Evolutionary conservation across 2,113 vertebrate species (phyloP).

Genomic region (Diadophis punctatus): DNA sequence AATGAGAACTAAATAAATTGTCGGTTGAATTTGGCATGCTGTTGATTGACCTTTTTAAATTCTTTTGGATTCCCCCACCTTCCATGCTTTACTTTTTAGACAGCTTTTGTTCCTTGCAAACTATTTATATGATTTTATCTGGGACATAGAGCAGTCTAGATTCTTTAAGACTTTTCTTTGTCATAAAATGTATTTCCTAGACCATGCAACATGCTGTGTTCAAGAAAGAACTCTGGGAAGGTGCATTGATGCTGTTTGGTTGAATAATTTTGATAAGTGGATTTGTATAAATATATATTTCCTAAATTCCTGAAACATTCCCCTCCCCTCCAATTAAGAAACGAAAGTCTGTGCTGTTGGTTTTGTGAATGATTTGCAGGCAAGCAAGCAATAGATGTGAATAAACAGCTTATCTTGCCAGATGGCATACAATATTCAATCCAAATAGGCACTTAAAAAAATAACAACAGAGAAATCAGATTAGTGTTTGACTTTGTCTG

Average conservation of each 20-base stretch:
- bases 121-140: constrained; percentile 9
- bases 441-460: constrained; percentile 36
- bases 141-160: not conserved
- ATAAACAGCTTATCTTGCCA: constrained; percentile 32
- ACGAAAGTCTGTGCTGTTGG: not conserved
- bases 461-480: constrained; percentile 50
- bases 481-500: constrained; percentile 66
- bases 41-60: constrained; percentile 26
- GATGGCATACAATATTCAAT: constrained; percentile 32
- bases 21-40: not conserved
- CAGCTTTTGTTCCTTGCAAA: constrained; percentile 30
- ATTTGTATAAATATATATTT: not conserved
- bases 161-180: not conserved
- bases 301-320: constrained; percentile 21
- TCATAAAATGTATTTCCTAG: not conserved
- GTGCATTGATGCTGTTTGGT: not conserved
- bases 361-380: constrained; percentile 29
- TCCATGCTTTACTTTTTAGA: not conserved
- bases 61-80: constrained; percentile 18
- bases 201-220: constrained; percentile 19
- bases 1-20: not conserved
- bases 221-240: constrained; percentile 3
- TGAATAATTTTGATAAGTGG: constrained; percentile 1
- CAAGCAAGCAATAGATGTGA: constrained; percentile 23
- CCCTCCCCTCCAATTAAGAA: not conserved